Conservation (phyloP, 2,113 vertebrate species). For the Colaptes auratus region DNA sequence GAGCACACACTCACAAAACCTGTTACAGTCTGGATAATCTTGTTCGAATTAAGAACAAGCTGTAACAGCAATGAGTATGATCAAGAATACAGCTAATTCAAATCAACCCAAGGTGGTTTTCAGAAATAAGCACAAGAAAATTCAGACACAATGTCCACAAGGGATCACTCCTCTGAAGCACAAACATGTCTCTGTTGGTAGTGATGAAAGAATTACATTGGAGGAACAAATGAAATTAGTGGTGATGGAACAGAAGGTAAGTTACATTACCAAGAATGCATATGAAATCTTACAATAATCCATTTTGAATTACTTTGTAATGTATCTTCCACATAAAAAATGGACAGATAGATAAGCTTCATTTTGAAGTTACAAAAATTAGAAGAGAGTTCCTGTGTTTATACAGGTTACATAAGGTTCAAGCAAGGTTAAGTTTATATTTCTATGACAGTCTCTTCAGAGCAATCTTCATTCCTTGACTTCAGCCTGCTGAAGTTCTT, state of each 20-base stretch:
- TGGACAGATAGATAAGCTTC: neutral
- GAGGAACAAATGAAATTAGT: neutral
- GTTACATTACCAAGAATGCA: neutral
- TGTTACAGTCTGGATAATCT: constrained; percentile 3
- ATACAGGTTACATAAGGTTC: neutral
- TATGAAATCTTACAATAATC: neutral
- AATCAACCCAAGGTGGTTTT: neutral
- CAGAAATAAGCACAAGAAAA: neutral
- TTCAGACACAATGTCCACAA: neutral
- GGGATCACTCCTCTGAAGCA: neutral
- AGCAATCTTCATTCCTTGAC: neutral
- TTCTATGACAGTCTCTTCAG: neutral
- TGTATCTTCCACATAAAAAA: neutral
- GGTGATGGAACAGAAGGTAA: neutral
- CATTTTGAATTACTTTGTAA: neutral
- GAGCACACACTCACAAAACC: neutral
- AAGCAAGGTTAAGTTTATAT: neutral
- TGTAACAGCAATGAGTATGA: neutral
- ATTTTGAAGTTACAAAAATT: neutral
- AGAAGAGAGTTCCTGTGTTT: neutral
- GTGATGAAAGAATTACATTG: neutral
- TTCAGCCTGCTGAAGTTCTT: constrained; percentile 37
- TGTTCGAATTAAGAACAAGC: neutral
- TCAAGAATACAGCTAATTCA: neutral
- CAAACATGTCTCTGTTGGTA: neutral